Percentiles rank a stretch among this genome's conserved stretches.
phyloP scores from a whole-genome alignment of 2,888 invertebrate species.

The Orthonychiurus folsomi region DNA sequence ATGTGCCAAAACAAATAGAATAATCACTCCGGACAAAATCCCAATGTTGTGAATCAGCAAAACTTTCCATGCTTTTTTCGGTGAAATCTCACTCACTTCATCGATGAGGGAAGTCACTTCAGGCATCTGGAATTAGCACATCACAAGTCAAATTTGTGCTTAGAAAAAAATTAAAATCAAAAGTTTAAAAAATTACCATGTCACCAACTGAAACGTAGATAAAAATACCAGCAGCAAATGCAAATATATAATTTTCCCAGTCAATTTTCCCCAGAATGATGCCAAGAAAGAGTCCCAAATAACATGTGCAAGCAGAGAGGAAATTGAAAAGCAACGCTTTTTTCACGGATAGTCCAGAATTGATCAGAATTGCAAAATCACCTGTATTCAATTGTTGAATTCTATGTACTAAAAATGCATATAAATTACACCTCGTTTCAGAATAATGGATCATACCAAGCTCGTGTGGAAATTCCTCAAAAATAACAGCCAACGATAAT shows the following conservation, averaged over 20 bases:
- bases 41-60: constrained; percentile 47
- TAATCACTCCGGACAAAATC: constrained; percentile 44
- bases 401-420: not conserved
- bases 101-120: constrained; percentile 38
- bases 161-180: too few species aligned
- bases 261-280: constrained; percentile 48
- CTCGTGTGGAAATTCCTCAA: constrained; percentile 57
- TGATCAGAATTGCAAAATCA: constrained; percentile 54
- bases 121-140: constrained; percentile 29
- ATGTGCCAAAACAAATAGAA: constrained; percentile 45
- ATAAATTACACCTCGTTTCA: too few species aligned
- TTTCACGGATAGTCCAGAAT: constrained; percentile 51
- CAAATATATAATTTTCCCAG: constrained; percentile 50
- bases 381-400: constrained; percentile 44
- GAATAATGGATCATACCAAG: constrained; percentile 48
- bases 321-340: constrained; percentile 53
- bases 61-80: constrained; percentile 42
- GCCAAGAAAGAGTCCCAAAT: constrained; percentile 51
- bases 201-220: constrained; percentile 54
- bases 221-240: constrained; percentile 54
- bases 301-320: constrained; percentile 51
- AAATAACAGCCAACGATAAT: constrained; percentile 52
- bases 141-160: not conserved
- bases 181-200: constrained; percentile 48
- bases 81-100: constrained; percentile 35